Conservation (phyloP, 2,888 invertebrate genomes). For the Papilio elwesi region DNA sequence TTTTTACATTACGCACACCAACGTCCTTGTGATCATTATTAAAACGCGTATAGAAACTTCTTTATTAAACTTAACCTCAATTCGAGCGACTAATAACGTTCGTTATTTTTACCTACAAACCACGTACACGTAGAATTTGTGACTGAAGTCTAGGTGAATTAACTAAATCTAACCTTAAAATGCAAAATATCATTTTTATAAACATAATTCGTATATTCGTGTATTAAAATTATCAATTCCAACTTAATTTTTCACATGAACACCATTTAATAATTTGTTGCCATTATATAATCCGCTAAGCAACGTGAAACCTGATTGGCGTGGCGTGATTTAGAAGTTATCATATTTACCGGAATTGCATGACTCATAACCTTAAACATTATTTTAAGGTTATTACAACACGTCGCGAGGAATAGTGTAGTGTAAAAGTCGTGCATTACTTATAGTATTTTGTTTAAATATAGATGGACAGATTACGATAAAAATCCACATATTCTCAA, state of each 20-base stretch:
- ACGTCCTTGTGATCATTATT: conserved; percentile 46
- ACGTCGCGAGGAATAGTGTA: background rate
- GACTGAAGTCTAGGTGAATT: background rate
- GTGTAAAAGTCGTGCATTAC: background rate
- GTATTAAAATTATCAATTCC: background rate
- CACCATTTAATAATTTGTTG: background rate
- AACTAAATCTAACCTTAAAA: background rate
- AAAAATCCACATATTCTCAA: too few species aligned
- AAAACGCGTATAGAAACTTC: conserved; percentile 16
- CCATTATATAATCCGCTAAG: background rate
- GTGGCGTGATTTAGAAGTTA: conserved; percentile 18
- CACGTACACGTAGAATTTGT: background rate
- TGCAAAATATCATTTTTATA: background rate
- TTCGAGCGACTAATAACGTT: background rate
- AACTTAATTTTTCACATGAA: background rate
- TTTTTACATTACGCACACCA: conserved; percentile 48
- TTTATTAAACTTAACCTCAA: conserved; percentile 17
- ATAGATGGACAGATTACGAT: too few species aligned
- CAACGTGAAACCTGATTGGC: background rate
- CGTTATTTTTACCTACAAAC: background rate
- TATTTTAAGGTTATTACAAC: background rate
- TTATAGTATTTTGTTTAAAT: too few species aligned
- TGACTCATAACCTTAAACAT: background rate
- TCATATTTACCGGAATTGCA: conserved; percentile 4
- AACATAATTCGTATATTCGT: too few species aligned